Evolutionary conservation across 1,140 invertebrate species (phyloP).

Genomic region (Acyrthosiphon pisum): DNA sequence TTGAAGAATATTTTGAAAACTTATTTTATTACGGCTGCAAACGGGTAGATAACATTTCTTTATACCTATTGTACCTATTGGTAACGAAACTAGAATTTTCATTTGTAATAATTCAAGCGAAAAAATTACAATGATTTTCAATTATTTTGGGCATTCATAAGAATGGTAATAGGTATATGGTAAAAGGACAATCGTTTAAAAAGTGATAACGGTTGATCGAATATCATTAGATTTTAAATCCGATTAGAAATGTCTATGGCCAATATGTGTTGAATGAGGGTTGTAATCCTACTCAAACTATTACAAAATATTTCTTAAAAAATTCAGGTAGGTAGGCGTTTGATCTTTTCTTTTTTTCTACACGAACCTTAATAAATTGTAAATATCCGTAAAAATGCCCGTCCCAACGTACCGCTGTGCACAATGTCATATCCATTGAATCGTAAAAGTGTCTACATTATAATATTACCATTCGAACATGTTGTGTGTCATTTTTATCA

Average conservation of each 20-base stretch:
- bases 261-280: not conserved
- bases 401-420: not conserved
- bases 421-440: not conserved
- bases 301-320: not conserved
- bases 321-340: not conserved
- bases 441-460: not conserved
- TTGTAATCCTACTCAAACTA: conserved; percentile 18
- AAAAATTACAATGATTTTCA: conserved; percentile 22
- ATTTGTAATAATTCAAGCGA: not conserved
- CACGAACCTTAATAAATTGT: not conserved
- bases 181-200: not conserved
- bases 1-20: not conserved
- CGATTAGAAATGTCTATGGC: conserved; percentile 18
- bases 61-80: not conserved
- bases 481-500: not conserved
- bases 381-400: not conserved
- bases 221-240: conserved; percentile 38
- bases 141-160: not conserved
- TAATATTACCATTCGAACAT: not conserved
- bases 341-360: conserved; percentile 10
- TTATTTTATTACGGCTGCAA: not conserved
- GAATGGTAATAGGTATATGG: not conserved
- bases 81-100: not conserved
- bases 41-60: not conserved
- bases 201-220: not conserved